Evolutionary conservation across 1,140 invertebrate species (phyloP).

Genomic region (Conopomorpha cramerella): DNA sequence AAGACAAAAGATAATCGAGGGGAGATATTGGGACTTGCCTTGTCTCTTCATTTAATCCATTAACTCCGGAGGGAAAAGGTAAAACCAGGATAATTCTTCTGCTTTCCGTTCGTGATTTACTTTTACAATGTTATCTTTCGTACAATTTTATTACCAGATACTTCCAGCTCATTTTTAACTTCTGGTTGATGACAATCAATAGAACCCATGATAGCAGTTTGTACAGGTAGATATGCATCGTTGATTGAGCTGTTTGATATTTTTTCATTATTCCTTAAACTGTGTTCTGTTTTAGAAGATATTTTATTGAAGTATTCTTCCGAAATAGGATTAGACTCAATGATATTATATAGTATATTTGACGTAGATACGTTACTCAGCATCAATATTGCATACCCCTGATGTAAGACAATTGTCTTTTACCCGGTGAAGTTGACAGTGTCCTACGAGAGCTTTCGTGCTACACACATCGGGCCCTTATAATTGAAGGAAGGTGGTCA

Average conservation of each 20-base stretch:
- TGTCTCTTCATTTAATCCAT: constrained; percentile 31
- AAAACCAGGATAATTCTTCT: constrained; percentile 40
- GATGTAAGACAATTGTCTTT: too few species aligned
- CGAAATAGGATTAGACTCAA: too few species aligned
- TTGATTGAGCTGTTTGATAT: constrained; percentile 1
- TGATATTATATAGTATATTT: too few species aligned
- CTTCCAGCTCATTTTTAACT: constrained; percentile 27
- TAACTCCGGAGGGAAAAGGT: constrained; percentile 33
- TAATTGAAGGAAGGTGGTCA: too few species aligned
- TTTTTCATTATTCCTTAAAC: not conserved
- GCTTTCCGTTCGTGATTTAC: constrained; percentile 22
- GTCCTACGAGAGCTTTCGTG: too few species aligned
- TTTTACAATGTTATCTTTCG: constrained; percentile 29
- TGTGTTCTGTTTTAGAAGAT: not conserved
- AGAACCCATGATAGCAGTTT: constrained; percentile 20
- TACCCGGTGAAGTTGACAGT: too few species aligned
- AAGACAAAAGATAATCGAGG: constrained; percentile 37
- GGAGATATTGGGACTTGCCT: constrained; percentile 23
- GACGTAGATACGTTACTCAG: too few species aligned
- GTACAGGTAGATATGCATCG: constrained; percentile 10
- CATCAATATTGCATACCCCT: too few species aligned
- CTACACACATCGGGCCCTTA: too few species aligned
- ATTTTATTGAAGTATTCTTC: not conserved
- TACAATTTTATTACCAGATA: constrained; percentile 20
- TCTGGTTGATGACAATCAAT: constrained; percentile 21